Percentiles rank a stretch among this genome's conserved stretches.
Conservation (phyloP, 2,888 invertebrate genomes). For the Lydus trimaculatus region DNA sequence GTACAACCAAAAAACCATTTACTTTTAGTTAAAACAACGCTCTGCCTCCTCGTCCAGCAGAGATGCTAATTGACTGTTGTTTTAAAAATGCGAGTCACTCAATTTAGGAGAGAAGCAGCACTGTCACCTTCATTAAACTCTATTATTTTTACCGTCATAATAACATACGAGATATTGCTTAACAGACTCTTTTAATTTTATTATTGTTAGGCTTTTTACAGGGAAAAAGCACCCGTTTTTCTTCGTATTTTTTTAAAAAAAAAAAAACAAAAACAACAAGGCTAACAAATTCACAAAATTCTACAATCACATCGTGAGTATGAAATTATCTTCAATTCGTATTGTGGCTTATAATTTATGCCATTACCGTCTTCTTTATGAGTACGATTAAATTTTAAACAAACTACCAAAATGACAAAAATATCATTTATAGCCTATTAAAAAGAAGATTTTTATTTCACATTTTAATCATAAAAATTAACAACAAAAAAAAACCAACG, state of each 20-base stretch:
- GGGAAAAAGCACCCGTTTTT: not conserved
- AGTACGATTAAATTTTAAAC: constrained; percentile 39
- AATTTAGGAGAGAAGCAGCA: constrained; percentile 47
- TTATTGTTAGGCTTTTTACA: constrained; percentile 3
- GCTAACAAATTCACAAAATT: not conserved
- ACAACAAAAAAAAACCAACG: constrained; percentile 19
- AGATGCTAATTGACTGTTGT: constrained; percentile 55
- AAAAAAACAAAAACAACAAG: constrained; percentile 3
- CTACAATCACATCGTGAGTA: not conserved
- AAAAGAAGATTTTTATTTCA: constrained; percentile 43
- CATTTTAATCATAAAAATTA: constrained; percentile 47
- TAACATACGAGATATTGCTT: constrained; percentile 40
- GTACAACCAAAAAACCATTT: constrained; percentile 44
- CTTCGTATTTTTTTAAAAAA: not conserved
- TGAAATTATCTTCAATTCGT: constrained; percentile 7
- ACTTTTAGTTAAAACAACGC: constrained; percentile 52
- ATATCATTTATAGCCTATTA: constrained; percentile 47
- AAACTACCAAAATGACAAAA: constrained; percentile 43
- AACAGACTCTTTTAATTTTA: constrained; percentile 15
- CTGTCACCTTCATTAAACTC: constrained; percentile 52
- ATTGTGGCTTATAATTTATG: constrained; percentile 39
- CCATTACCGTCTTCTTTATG: constrained; percentile 39
- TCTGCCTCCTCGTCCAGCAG: constrained; percentile 39
- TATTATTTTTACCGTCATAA: constrained; percentile 51
- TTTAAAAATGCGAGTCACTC: constrained; percentile 54